Conservation (phyloP, 2,888 invertebrate species). For the Onthophagus sagittarius region DNA sequence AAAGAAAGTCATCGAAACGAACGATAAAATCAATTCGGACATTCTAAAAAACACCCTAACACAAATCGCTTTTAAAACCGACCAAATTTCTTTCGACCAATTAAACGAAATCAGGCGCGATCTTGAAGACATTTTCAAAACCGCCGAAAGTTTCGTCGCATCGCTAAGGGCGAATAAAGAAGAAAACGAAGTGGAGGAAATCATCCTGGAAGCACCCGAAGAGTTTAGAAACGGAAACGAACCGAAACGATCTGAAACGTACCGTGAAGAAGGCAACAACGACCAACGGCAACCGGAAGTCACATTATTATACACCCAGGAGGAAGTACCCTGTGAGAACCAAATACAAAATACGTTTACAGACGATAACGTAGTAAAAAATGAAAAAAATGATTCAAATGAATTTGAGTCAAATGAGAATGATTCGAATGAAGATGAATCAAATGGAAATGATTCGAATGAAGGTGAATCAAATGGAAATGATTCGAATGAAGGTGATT, state of each 20-base stretch:
- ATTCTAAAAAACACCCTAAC: not conserved
- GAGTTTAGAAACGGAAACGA: constrained; percentile 31
- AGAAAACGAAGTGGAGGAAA: constrained; percentile 4
- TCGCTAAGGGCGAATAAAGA: not conserved
- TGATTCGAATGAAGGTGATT: not conserved
- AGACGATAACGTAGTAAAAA: not conserved
- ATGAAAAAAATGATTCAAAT: not conserved
- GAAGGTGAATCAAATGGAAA: too few relatives aligned
- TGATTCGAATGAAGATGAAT: too few relatives aligned
- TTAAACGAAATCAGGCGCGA: not conserved
- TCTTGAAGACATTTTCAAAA: not conserved
- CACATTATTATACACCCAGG: not conserved
- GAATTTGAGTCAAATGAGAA: too few relatives aligned
- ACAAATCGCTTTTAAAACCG: not conserved
- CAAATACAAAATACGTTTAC: not conserved
- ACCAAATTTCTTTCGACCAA: not conserved
- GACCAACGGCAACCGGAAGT: not conserved
- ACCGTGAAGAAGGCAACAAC: not conserved
- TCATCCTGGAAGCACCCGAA: constrained; percentile 36
- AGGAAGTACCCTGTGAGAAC: not conserved
- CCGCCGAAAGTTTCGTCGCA: not conserved
- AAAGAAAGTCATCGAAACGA: not conserved
- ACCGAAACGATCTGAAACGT: not conserved
- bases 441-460: too few relatives aligned
- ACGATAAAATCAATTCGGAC: not conserved